Base-by-base conservation (phyloP, 2,797 vertebrate species). In the Lepus oiostolus region DNA sequence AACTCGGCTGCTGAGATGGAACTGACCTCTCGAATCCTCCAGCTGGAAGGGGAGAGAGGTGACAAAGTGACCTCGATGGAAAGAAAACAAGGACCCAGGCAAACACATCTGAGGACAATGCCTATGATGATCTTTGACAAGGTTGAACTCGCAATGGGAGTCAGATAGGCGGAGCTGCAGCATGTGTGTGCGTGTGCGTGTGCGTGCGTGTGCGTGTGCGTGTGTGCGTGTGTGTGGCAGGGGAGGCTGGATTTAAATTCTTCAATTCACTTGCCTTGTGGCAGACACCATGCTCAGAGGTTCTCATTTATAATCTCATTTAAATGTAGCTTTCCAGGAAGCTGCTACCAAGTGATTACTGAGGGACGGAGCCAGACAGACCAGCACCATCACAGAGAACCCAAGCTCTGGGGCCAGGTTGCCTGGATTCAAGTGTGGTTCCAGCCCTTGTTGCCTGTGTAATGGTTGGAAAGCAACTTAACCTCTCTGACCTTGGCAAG, bases 251-350 rank as follows among this genome's bases (percentile, higher is more conserved):
- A 42, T 76, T 30, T 80, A 72, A 60, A 80, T 38, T 80, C 21
- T 22, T 94, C 10, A 7, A 58, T 14, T 75, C 24, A 16, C n/a
- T 30, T 54, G 30, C 65, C 38, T 38, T 72, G 19, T 42, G 32
- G 50, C 19, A 21, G 52, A 81, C 4, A 35, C n/a, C 19, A 8
- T 3, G 30, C 74, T 21, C 17, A 85, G 42, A 92, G 10, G 22
- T 63, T 70, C 2, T 50, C 50, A 26, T 70, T 60, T 77, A 35
- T 47, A 60, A 74, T 63, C 16, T 76, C 54, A 80, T 17, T 67
- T 58, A 42, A 91, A 50, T 67, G 72, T 2, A 58, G 42, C 80
- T 68, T 86, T 89, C 54, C 32, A 62, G 81, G n/a, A 93, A 76
- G 9, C 3, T 50, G 30, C 38, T 30, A 35, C 3, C 2, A 22